Conservation (phyloP, 2,797 vertebrate genomes). For the Takifugu rubripes region DNA sequence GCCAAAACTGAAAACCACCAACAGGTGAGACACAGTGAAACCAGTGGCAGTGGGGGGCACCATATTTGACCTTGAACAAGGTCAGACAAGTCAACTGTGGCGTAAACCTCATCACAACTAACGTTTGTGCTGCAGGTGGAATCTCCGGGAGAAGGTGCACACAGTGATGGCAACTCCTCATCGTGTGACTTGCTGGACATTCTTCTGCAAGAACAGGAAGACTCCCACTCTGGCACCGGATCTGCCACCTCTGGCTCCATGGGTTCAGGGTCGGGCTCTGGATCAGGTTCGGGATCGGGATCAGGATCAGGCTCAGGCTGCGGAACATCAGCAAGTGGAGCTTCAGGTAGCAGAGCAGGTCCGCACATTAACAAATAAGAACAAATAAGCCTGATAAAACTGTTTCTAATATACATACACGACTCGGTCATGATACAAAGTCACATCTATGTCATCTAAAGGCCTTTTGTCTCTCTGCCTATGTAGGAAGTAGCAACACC, state of each 20-base stretch:
- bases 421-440: no score
- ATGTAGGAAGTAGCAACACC: constrained; percentile 85
- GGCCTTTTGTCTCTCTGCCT: not conserved
- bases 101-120: not conserved
- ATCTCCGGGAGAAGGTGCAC: constrained; percentile 64
- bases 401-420: no score
- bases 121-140: constrained; percentile 46
- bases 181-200: constrained; percentile 87
- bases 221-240: constrained; percentile 82
- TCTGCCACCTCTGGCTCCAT: constrained; percentile 86
- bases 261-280: constrained; percentile 82
- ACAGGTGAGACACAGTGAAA: constrained; percentile 68
- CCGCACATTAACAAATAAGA: constrained; percentile 18
- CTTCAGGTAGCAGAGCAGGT: constrained; percentile 83
- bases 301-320: constrained; percentile 76
- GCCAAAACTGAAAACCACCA: constrained; percentile 54
- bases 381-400: no score
- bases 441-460: not conserved
- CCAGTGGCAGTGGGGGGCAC: not conserved
- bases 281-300: constrained; percentile 74
- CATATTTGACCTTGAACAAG: not conserved
- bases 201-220: constrained; percentile 83
- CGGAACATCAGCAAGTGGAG: constrained; percentile 72
- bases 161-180: constrained; percentile 80
- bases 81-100: not conserved